Evolutionary conservation across 2,888 invertebrate genomes (phyloP), one percentile per base, ranked within the genome.

Genomic region (Bembecia ichneumoniformis): DNA sequence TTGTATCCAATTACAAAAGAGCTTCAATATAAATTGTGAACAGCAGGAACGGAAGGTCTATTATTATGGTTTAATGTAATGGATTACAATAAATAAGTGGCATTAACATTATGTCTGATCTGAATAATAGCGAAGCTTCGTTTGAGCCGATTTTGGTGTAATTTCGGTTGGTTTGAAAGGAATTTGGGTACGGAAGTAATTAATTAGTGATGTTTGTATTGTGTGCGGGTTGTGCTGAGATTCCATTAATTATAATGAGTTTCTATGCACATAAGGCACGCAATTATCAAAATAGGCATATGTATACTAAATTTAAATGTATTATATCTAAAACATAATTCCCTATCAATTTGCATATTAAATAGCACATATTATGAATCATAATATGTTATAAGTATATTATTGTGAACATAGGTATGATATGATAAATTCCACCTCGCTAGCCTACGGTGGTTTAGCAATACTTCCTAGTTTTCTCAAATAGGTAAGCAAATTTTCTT

Each of bases 31-130:
- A 46, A 50, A 53, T 20, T 45, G 50, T 48, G 44, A 20, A 48
- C 14, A 17, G 47, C 36, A 34, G 40, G 20, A 51, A 48, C 15
- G 51, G 20, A 50, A 70, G 48, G 64, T 62, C 63, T 46, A 16
- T 40, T 49, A 15, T 13, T 20, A 64, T 71, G 71, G 59, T 59
- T 52, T 53, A 55, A 60, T 60, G 62, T 74, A 72, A 80, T 73
- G 70, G 78, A 82, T 81, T 77, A 79, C 72, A 79, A 80, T 82
- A 79, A 81, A 82, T 81, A 78, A 80, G 72, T 68, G 72, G 73
- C 68, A 74, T 78, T 71, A 72, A 67, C 58, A 60, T 74, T 68
- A 70, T 64, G 66, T 64, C 60, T 72, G 72, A 71, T 64, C 60
- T 72, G 72, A 71, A 66, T 66, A 68, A 71, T 68, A 69, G 68